These are phyloP conservation scores for Drosophila rufa DNA, from an alignment of 1,140 invertebrate species.

Conservation along the genomic window DNA sequence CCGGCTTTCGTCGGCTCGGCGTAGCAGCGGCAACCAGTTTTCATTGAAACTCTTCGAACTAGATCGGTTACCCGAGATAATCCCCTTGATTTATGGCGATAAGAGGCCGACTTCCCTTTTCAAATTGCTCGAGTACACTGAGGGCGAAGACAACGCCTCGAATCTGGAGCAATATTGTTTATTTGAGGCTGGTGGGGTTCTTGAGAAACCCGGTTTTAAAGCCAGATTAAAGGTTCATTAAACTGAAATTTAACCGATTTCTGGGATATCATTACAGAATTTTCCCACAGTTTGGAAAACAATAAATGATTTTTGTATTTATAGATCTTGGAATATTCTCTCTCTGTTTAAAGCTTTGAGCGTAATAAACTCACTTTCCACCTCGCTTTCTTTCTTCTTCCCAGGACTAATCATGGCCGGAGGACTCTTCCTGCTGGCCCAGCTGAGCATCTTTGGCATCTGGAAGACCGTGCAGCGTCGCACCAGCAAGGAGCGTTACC, in stretches of 20 bases:
- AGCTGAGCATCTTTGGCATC: constrained; percentile 80
- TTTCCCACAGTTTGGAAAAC: not conserved
- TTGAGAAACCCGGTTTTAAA: not conserved
- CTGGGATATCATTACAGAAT: not conserved
- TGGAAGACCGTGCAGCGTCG: constrained; percentile 88
- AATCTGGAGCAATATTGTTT: constrained; percentile 18
- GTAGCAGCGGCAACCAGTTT: constrained; percentile 30
- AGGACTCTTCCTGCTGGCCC: constrained; percentile 75
- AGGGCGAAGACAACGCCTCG: constrained; percentile 16
- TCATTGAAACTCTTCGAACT: constrained; percentile 33
- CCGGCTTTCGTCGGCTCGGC: constrained; percentile 4
- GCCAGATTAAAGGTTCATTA: constrained; percentile 8
- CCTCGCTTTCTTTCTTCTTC: not conserved
- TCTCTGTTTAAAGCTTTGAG: not conserved
- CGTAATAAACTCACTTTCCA: not conserved
- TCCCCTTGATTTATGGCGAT: constrained; percentile 49
- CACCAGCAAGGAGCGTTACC: constrained; percentile 89
- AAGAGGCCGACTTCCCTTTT: constrained; percentile 48
- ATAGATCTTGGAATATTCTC: no score
- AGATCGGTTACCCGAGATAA: constrained; percentile 47
- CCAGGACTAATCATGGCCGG: constrained; percentile 78
- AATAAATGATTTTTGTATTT: no score
- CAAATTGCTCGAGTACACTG: constrained; percentile 22
- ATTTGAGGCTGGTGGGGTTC: constrained; percentile 7
- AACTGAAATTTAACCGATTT: constrained; percentile 1